Conservation (phyloP, 1,140 invertebrate species). For the Sesamia nonagrioides region DNA sequence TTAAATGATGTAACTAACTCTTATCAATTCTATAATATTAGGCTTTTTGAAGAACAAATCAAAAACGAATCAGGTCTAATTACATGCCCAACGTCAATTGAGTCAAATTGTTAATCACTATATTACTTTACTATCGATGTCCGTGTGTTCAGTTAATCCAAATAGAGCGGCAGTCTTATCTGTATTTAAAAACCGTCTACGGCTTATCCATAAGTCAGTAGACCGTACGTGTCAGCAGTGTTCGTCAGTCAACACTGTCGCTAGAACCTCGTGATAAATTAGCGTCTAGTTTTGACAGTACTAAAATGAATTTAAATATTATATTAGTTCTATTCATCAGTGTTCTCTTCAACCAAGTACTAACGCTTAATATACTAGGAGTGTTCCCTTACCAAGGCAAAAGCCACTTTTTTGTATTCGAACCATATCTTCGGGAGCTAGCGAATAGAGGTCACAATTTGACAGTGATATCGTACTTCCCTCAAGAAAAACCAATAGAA, state of each 20-base stretch:
- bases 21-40: background rate
- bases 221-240: background rate
- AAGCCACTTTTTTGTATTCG: slow-evolving; percentile 92
- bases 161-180: slow-evolving; percentile 35
- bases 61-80: background rate
- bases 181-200: slow-evolving; percentile 16
- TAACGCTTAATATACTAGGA: slow-evolving; percentile 88
- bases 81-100: background rate
- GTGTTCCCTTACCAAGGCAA: slow-evolving; percentile 90
- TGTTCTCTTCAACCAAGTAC: slow-evolving; percentile 52
- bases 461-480: slow-evolving; percentile 91
- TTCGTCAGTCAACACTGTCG: background rate
- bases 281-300: background rate
- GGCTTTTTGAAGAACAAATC: too few relatives aligned
- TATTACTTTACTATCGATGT: background rate
- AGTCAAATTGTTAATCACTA: background rate
- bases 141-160: background rate
- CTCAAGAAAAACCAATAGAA: slow-evolving; percentile 81
- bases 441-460: slow-evolving; percentile 90
- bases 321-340: slow-evolving; percentile 1
- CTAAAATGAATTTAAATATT: slow-evolving; percentile 35
- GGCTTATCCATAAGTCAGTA: background rate
- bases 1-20: background rate
- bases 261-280: background rate
- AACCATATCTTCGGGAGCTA: slow-evolving; percentile 89